A percentile compares a stretch with the other conserved stretches of the same genome.
These are phyloP conservation scores for Caradrina clavipalpis DNA, from an alignment of 2,888 invertebrate genomes.

Conservation along the genomic window DNA sequence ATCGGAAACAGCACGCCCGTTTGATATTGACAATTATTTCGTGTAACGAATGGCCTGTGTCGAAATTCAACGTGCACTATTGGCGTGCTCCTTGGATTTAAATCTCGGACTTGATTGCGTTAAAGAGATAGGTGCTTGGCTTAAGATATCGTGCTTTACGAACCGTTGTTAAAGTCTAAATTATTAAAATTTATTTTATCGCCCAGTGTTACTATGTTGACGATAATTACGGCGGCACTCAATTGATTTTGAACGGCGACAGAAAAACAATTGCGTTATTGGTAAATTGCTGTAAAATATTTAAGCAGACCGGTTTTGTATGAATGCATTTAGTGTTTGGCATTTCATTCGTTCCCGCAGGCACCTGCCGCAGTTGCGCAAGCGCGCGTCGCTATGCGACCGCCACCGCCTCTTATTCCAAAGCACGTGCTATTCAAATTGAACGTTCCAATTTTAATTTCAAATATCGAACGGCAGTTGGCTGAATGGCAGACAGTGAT, in stretches of 20 bases:
- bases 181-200: constrained; percentile 59
- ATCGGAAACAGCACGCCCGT: constrained; percentile 77
- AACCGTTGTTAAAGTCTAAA: constrained; percentile 50
- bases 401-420: constrained; percentile 52
- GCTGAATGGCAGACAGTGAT: constrained; percentile 70
- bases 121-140: constrained; percentile 68
- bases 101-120: constrained; percentile 75
- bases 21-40: constrained; percentile 84
- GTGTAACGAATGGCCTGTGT: constrained; percentile 78
- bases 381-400: constrained; percentile 60
- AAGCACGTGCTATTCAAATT: constrained; percentile 73
- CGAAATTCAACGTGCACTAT: constrained; percentile 72
- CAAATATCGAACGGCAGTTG: constrained; percentile 64
- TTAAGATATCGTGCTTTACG: constrained; percentile 62
- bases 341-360: constrained; percentile 73
- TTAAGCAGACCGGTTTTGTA: constrained; percentile 55
- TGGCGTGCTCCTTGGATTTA: constrained; percentile 76
- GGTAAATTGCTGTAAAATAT: constrained; percentile 58
- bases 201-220: constrained; percentile 46
- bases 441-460: constrained; percentile 72
- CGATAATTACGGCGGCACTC: constrained; percentile 61
- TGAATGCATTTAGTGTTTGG: constrained; percentile 58
- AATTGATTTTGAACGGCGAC: constrained; percentile 66
- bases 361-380: constrained; percentile 75
- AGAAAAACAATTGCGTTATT: constrained; percentile 66